These are phyloP conservation scores for Phacellophora camtschatica DNA, from an alignment of 30 jellyfish, hydroid and myxozoan species.

Conservation along the genomic window DNA sequence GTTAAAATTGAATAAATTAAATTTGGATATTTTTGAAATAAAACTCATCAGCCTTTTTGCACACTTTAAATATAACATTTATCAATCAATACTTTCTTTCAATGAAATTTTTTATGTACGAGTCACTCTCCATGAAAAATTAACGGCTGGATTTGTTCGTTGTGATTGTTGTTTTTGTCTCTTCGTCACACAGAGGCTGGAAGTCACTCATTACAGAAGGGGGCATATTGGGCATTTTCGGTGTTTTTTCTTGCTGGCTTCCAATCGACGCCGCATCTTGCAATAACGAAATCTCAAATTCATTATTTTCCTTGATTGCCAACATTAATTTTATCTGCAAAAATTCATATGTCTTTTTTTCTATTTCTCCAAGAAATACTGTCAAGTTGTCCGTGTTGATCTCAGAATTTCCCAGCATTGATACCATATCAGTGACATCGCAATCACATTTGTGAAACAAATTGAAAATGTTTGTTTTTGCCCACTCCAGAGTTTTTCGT, in stretches of 20 bases:
- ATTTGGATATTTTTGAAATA: no score
- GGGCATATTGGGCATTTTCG: not conserved
- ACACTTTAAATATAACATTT: no score
- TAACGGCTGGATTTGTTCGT: not conserved
- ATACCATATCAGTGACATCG: not conserved
- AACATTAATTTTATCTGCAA: constrained; percentile 60
- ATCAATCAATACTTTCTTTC: no score
- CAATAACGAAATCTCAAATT: constrained; percentile 20
- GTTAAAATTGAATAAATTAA: no score
- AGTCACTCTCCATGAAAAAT: no score
- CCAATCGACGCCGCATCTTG: constrained; percentile 56
- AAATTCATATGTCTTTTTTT: constrained; percentile 68
- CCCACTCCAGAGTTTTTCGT: constrained; percentile 12
- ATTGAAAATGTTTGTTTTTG: constrained; percentile 1
- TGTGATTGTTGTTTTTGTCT: not conserved
- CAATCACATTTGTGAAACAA: not conserved
- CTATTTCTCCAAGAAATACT: constrained; percentile 78
- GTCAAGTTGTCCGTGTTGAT: constrained; percentile 71
- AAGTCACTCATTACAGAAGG: constrained; percentile 6
- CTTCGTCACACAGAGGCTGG: constrained; percentile 43
- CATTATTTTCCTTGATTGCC: constrained; percentile 51
- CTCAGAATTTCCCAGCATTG: constrained; percentile 63
- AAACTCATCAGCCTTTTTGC: no score
- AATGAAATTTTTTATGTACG: no score
- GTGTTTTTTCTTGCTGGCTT: not conserved